phyloP scores from a whole-genome alignment of 2,888 invertebrate genomes.

The Parnassius orleans region DNA sequence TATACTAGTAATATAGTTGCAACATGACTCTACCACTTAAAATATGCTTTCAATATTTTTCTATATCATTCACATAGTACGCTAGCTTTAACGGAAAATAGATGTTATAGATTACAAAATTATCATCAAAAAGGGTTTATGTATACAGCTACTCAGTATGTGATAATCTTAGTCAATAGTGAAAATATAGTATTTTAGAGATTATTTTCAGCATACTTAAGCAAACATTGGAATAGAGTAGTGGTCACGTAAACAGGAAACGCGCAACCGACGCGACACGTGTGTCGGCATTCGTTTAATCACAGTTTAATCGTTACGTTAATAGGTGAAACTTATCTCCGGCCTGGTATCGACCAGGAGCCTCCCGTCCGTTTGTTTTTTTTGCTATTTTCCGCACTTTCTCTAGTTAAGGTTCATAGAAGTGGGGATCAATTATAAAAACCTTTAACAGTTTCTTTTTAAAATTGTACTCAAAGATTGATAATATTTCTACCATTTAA shows the following conservation, averaged over 20 bases:
- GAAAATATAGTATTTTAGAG: too few species aligned
- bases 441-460: conserved; percentile 1
- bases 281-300: conserved; percentile 63
- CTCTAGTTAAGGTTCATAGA: conserved; percentile 34
- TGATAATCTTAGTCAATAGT: too few species aligned
- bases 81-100: too few species aligned
- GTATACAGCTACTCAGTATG: too few species aligned
- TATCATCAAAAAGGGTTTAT: too few species aligned
- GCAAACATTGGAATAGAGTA: conserved; percentile 29
- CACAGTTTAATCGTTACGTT: conserved; percentile 61
- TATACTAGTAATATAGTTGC: too few species aligned
- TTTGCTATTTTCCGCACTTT: conserved; percentile 34
- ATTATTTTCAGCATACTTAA: too few species aligned
- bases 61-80: too few species aligned
- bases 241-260: conserved; percentile 56
- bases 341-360: conserved; percentile 34
- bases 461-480: neutral
- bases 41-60: too few species aligned
- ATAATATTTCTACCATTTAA: too few species aligned
- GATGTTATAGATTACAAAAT: too few species aligned
- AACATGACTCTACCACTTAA: too few species aligned
- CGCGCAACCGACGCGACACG: conserved; percentile 33
- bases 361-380: conserved; percentile 40
- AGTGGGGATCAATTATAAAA: conserved; percentile 21
- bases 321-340: conserved; percentile 71